Base-by-base conservation (phyloP, 1,140 invertebrate species). In the Drosophila pseudoananassae region DNA sequence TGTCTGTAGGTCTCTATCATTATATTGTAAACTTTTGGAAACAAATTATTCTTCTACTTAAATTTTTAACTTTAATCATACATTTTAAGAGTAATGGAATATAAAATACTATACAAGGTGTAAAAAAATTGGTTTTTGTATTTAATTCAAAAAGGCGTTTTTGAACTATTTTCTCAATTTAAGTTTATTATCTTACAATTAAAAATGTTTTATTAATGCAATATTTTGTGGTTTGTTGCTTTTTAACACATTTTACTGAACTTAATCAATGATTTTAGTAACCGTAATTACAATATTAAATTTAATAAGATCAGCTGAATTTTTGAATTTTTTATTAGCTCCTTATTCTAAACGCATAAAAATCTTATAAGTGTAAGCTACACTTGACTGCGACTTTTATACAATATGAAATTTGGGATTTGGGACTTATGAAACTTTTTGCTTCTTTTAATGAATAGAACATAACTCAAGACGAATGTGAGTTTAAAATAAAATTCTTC, bases 231-330 rank as follows among this genome's bases (percentile, higher is more conserved):
- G 60, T 76, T 76, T 72, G 38, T 72, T 76, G 73, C 50, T 14
- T 76, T 72, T 46, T 57, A 63, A 68, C 72, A 72, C 57, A 33
- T 33, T 80, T 78, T 53, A 65, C 75, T 63, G 68, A 84, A 79
- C 76, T 69, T 84, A 84, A 83, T 73, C 79, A 84, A 83, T 79
- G 72, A 84, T 84, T 76, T 84, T 84, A 84, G 72, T 84, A 84
- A 84, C 61, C 76, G 66, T 76, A 84, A 79, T 76, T 64, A 84
- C 58, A 84, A 72, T 66, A 76, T 79, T 79, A 73, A 63, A 84
- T 80, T 79, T 73, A 84, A 80, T 79, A 84, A 84, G 80, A 84
- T 84, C 80, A 84, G 80, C 76, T 85, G 80, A 84, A 79, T 36
- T 36, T 70, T 52, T 47, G n/a, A 54, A 47, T 49, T 57, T 72